Evolutionary conservation across 2,797 vertebrate genomes (phyloP).

Genomic region (Lates japonicus): DNA sequence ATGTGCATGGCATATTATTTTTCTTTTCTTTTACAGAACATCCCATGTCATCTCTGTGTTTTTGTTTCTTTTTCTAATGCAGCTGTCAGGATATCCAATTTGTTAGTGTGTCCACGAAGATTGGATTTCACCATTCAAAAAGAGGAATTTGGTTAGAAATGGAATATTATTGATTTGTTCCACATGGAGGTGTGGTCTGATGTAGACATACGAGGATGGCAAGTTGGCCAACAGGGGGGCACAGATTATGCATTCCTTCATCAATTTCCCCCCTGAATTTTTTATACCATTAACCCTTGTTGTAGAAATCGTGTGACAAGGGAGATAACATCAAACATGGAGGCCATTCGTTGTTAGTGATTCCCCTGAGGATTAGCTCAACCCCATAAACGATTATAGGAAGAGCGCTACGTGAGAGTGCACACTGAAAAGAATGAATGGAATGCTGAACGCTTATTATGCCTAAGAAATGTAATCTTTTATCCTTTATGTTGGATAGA

Average conservation of each 20-base stretch:
- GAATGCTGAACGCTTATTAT: slow-evolving; percentile 19
- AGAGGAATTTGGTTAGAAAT: slow-evolving; percentile 77
- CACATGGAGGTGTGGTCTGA: slow-evolving; percentile 72
- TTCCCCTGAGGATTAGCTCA: slow-evolving; percentile 48
- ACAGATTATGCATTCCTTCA: slow-evolving; percentile 66
- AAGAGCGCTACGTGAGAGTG: slow-evolving; percentile 14
- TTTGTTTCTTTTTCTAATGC: slow-evolving; percentile 58
- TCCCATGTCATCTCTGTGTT: slow-evolving; percentile 49
- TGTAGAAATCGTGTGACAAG: slow-evolving; percentile 67
- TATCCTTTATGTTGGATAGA: not conserved
- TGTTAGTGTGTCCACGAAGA: slow-evolving; percentile 72
- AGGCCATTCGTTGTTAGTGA: slow-evolving; percentile 25
- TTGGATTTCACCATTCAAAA: slow-evolving; percentile 77
- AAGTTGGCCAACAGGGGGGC: slow-evolving; percentile 43
- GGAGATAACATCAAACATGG: slow-evolving; percentile 66
- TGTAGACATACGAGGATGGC: slow-evolving; percentile 68
- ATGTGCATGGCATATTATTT: slow-evolving; percentile 27
- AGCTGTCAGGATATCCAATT: slow-evolving; percentile 70
- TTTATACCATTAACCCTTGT: slow-evolving; percentile 72
- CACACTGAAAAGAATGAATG: slow-evolving; percentile 11
- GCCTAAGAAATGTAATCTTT: slow-evolving; percentile 6
- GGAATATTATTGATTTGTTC: slow-evolving; percentile 81
- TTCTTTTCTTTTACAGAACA: slow-evolving; percentile 36
- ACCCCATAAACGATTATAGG: slow-evolving; percentile 46
- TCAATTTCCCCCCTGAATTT: slow-evolving; percentile 68